Base-by-base conservation (phyloP, 2,797 vertebrate genomes). In the Petrocephalus sullivani region DNA sequence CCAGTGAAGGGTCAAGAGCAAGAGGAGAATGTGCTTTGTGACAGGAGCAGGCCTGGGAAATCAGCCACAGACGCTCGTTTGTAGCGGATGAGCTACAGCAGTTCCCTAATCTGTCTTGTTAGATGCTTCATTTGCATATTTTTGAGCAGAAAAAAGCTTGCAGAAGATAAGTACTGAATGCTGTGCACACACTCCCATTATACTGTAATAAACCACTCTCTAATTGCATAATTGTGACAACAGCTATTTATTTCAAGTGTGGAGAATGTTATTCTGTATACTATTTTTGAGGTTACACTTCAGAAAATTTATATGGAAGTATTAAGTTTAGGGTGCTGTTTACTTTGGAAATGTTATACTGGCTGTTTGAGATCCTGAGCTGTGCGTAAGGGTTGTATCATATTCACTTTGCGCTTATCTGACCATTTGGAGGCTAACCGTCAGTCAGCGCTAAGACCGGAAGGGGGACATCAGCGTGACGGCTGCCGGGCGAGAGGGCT, bases 41-140 rank as follows among this genome's bases (percentile, higher is more conserved):
- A 87, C 56, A 81, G 56, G 78, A 67, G 61, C 57, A 87, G 51
- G 89, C 87, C 33, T 89, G 89, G 89, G 89, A 89, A 89, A 85
- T 85, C 51, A 87, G 87, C 85, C 67, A 67, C 78, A 89, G 87
- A 57, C 87, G 28, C 81, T n/a, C 37, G 21, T n/a, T 23, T 28
- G 14, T 21, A 41, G 85, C 54, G 49, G 88, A 87, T 21, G 60
- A n/a, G 46, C 33, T 41, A n/a, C 6, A 49, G 21, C n/a, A n/a
- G n/a, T 67, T n/a, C 46, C 33, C 85, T 41, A 9, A 49, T 67
- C 37, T n/a, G 10, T 16, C 4, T n/a, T 54, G 19, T 67, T 28
- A 16, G 60, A 28, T 4, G 60, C 60, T 81, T 49, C 8, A 81
- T 81, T 23, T 46, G 60, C 37, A 64, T 58, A n/a, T 37, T n/a